A percentile compares a stretch with the other conserved stretches of the same genome.
Evolutionary conservation across 2,797 vertebrate species (phyloP).

Genomic region (Melanotaenia boesemani): DNA sequence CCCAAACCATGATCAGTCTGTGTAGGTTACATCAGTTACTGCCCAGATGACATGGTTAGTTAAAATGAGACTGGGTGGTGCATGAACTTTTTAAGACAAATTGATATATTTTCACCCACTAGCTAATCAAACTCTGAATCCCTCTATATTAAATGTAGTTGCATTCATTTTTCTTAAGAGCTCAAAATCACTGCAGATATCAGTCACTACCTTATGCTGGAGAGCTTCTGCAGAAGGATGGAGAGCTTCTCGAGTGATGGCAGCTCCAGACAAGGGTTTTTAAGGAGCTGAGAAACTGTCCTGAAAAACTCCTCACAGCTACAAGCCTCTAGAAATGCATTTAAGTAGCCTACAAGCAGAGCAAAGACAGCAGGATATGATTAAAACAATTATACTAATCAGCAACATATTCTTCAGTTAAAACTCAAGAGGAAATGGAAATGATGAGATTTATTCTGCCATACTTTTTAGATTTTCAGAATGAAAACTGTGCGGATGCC

Average conservation of each 20-base stretch:
- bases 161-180: too few species aligned
- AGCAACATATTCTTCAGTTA: conserved; percentile 43
- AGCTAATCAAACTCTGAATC: not conserved
- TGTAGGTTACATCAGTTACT: not conserved
- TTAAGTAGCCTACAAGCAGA: conserved; percentile 79
- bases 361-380: conserved; percentile 23
- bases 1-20: not conserved
- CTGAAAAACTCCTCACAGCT: conserved; percentile 89
- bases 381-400: conserved; percentile 23
- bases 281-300: conserved; percentile 84
- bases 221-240: conserved; percentile 92
- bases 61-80: not conserved
- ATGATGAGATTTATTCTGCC: conserved; percentile 36
- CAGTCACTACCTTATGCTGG: conserved; percentile 85
- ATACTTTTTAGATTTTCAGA: conserved; percentile 45
- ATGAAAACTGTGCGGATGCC: conserved; percentile 44
- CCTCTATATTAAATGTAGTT: not conserved
- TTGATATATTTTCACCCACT: not conserved
- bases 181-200: not conserved
- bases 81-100: not conserved
- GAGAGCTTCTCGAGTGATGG: conserved; percentile 88
- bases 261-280: conserved; percentile 83
- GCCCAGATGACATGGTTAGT: not conserved
- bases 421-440: conserved; percentile 41
- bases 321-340: conserved; percentile 88